Evolutionary conservation across 35 echinoderm and acorn worm genomes (phyloP), one percentile per base, ranked within the genome.

Genomic region (Acanthaster planci): DNA sequence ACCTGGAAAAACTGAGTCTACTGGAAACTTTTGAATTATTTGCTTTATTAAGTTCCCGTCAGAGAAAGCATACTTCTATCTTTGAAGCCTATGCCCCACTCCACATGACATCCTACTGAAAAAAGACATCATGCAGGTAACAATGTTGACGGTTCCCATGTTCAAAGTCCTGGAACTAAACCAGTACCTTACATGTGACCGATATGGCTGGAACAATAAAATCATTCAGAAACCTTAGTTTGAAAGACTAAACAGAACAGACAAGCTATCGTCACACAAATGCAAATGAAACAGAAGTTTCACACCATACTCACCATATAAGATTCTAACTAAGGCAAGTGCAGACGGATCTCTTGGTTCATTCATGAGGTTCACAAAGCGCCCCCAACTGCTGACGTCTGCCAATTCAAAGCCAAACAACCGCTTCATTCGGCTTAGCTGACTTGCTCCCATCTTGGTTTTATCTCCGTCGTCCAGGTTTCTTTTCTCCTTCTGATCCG

Each of bases 301-400:
- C n/a, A n/a, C n/a, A n/a, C n/a, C n/a, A n/a, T 76, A 84, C 84
- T 83, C 53, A 97, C 95, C 95, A 91, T 91, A 97, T 10, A 93
- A 17, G n/a, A 97, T 90, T 79, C 95, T 84, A 58, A 83, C 84
- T 8, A 89, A 42, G 31, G 40, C 95, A 5, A 93, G 83, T 31
- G 77, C 72, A 17, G 95, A 60, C 26, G 95, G 85, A 72, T 97
- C 95, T 54, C 88, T 35, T 26, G 95, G 95, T 30, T 90, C 82
- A 59, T 93, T 93, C 76, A 97, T 60, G 10, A 93, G 78, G 17
- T 37, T 9, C 14, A 86, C 92, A 37, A 97, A 56, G 42, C 77
- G 34, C 18, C 38, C 57, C 88, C 88, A 94, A 32, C 82, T 81
- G n/a, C 36, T 56, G 59, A 94, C 5, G 79, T 90, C 92, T 4